Evolutionary conservation across 1,140 invertebrate genomes (phyloP).

Genomic region (Aethina tumida): DNA sequence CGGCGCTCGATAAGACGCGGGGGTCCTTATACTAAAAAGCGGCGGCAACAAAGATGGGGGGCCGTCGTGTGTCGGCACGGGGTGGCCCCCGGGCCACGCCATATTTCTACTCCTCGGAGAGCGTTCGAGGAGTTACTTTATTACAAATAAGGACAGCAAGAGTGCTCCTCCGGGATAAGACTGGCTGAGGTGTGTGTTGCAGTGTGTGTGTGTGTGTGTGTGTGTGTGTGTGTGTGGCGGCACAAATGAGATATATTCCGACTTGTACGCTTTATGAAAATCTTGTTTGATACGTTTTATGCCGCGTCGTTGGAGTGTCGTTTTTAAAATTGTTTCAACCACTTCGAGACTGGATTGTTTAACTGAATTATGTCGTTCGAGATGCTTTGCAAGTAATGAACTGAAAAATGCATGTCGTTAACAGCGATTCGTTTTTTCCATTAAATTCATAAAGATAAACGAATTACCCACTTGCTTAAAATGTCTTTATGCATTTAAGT

Average conservation of each 20-base stretch:
- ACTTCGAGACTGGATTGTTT: no score
- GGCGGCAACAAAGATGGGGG: conserved; percentile 24
- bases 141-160: conserved; percentile 36
- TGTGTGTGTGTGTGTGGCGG: conserved; percentile 22
- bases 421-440: no score
- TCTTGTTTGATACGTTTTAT: conserved; percentile 7
- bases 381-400: no score
- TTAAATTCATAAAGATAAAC: no score
- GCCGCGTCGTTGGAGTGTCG: no score
- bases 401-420: no score
- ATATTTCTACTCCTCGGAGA: conserved; percentile 32
- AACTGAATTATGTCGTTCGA: no score
- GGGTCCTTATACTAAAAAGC: background rate
- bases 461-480: no score
- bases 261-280: conserved; percentile 19
- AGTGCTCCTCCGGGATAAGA: conserved; percentile 29
- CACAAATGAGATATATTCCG: conserved; percentile 30
- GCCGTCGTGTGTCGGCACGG: conserved; percentile 12
- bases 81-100: conserved; percentile 26
- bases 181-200: conserved; percentile 30
- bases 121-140: conserved; percentile 37
- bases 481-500: no score
- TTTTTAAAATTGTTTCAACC: no score
- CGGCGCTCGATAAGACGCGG: conserved; percentile 9
- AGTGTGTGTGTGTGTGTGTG: conserved; percentile 21